Percentiles rank a stretch among this genome's conserved stretches.
These are phyloP conservation scores for Streptopelia turtur DNA, from an alignment of 2,797 vertebrate species.

Conservation along the genomic window DNA sequence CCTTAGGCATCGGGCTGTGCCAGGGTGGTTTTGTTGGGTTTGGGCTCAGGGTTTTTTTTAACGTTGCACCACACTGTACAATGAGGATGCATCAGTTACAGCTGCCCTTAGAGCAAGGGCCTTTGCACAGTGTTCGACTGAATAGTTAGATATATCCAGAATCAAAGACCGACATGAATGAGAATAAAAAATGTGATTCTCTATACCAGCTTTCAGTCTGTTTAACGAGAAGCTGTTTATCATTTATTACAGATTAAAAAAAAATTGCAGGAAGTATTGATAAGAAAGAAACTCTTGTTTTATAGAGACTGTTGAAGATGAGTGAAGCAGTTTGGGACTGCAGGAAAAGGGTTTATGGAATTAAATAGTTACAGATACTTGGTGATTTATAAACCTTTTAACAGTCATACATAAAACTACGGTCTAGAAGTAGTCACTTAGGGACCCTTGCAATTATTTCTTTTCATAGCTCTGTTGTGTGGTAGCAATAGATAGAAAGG, in stretches of 20 bases:
- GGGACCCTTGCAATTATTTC: conserved; percentile 31
- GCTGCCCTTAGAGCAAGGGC: background rate
- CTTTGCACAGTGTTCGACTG: background rate
- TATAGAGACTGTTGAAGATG: background rate
- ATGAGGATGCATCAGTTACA: background rate
- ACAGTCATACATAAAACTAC: background rate
- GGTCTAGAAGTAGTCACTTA: conserved; percentile 18
- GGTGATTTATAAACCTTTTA: conserved; percentile 51
- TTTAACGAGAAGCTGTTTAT: background rate
- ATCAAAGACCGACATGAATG: background rate
- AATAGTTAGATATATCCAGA: background rate
- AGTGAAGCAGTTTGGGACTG: background rate
- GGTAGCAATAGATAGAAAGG: background rate
- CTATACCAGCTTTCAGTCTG: background rate
- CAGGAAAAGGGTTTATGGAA: background rate
- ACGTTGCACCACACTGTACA: background rate
- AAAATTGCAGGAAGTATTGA: background rate
- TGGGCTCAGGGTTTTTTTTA: background rate
- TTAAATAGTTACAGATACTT: conserved; percentile 6
- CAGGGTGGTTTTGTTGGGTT: background rate
- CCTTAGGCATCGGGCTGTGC: background rate
- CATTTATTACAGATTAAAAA: background rate
- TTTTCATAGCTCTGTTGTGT: conserved; percentile 9
- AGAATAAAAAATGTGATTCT: background rate
- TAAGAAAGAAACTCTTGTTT: background rate